Evolutionary conservation across 1,140 invertebrate genomes (phyloP).

Genomic region (Psix sp.): DNA sequence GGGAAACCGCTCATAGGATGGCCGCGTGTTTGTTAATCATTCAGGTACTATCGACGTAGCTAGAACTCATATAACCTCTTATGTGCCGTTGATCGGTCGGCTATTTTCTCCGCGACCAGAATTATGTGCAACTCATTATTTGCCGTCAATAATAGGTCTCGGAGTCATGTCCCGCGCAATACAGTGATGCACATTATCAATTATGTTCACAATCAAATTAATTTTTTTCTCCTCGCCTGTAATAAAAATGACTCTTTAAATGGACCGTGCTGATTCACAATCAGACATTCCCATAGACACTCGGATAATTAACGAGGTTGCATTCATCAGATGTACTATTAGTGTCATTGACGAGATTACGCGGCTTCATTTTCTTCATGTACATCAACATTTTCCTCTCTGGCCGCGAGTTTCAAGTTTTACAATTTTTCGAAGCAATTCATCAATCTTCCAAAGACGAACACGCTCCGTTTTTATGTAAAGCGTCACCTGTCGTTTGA

Average conservation of each 20-base stretch:
- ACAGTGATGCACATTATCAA: constrained; percentile 15
- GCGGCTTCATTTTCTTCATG: too few species aligned
- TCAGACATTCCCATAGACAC: too few species aligned
- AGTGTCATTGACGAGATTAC: too few species aligned
- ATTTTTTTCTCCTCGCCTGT: not conserved
- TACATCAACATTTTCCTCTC: too few species aligned
- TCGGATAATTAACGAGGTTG: too few species aligned
- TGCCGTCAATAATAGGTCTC: constrained; percentile 20
- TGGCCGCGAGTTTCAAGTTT: too few species aligned
- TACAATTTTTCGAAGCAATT: too few species aligned
- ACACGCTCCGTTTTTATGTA: too few species aligned
- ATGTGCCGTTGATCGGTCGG: constrained; percentile 15
- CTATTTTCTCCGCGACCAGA: constrained; percentile 12
- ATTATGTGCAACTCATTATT: constrained; percentile 13
- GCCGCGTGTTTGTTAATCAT: constrained; percentile 22
- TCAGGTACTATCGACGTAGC: constrained; percentile 10
- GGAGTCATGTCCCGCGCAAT: constrained; percentile 10
- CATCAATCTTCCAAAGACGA: too few species aligned
- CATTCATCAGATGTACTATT: too few species aligned
- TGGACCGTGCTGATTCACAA: constrained; percentile 8
- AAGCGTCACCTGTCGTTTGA: too few species aligned
- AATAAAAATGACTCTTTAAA: constrained; percentile 12
- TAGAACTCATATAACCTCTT: constrained; percentile 43
- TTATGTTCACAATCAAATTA: constrained; percentile 8
- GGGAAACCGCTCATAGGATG: constrained; percentile 28